Percentiles rank a stretch among this genome's conserved stretches.
Evolutionary conservation across 64 coral and sea anemone genomes (phyloP).

Genomic region (Actinia equina): DNA sequence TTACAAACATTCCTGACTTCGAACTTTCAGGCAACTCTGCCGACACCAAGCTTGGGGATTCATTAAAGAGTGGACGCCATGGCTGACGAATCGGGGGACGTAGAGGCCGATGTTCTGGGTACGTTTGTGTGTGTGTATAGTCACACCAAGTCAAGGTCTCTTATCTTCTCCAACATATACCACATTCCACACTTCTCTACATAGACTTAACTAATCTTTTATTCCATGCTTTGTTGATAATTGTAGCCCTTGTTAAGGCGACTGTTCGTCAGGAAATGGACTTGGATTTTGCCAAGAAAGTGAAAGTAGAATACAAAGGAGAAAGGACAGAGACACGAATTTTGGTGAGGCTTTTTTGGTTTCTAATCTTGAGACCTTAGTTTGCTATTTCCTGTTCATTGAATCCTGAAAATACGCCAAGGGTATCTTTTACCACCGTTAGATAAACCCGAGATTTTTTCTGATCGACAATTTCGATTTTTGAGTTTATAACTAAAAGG

Average conservation of each 20-base stretch:
- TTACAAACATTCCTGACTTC: not conserved
- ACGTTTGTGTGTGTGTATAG: not conserved
- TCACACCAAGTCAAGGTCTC: not conserved
- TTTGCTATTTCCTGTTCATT: conserved; percentile 10
- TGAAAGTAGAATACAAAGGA: conserved; percentile 80
- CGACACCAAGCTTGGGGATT: not conserved
- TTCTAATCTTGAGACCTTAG: conserved; percentile 4
- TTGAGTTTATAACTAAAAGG: not conserved
- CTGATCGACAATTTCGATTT: not conserved
- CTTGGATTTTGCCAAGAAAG: conserved; percentile 77
- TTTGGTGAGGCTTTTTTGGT: conserved; percentile 61
- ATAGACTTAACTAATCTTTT: conserved; percentile 1
- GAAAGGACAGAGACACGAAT: conserved; percentile 70
- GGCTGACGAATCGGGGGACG: conserved; percentile 41
- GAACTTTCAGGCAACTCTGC: not conserved
- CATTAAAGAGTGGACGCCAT: conserved; percentile 19
- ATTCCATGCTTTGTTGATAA: conserved; percentile 9
- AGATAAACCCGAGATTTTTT: not conserved
- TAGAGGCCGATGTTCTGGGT: conserved; percentile 37
- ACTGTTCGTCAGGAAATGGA: conserved; percentile 66
- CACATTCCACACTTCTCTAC: conserved; percentile 2
- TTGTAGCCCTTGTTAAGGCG: conserved; percentile 55
- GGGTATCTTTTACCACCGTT: not conserved
- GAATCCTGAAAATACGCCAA: conserved; percentile 14
- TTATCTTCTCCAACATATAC: not conserved